Base-by-base conservation (phyloP, 2,888 invertebrate species). In the Calliphora vomitoria region DNA sequence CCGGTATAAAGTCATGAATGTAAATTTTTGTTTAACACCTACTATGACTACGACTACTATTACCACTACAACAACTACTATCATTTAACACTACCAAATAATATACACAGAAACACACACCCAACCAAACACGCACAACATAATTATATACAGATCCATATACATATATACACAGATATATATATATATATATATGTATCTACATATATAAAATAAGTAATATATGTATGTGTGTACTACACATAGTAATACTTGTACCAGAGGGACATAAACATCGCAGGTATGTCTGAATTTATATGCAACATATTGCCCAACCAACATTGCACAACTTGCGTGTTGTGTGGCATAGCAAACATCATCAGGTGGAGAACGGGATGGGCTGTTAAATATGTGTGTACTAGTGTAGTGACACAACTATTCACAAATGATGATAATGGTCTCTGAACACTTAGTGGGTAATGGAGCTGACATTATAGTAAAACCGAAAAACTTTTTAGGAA, bases 21-120 rank as follows among this genome's bases (percentile, higher is more conserved):
- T 71, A 85, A 81, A 84, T 85, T 87, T 83, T 87, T 88, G 78
- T 83, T 86, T 74, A 74, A 83, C 89, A 87, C 82, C 88, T 82
- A 84, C 84, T 72, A 66, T 25, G 41, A 44, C 72, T 64, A 55
- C 18, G 31, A 62, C 35, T 31, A 82, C 25, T 25, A 20, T 3
- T 72, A 83, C 82, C 64, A 64, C 25, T 11, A 38, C 38, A 13
- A 41, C 6, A 44, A 41, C 47, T 66, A 78, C 50, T 60, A 69
- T 13, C 47, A 72, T 78, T 78, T 72, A 58, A 50, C 47, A 68
- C 71, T 41, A 44, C 31, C 18, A 58, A 47, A 62, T 66, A 20
- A 31, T 47, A 18, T 3, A n/a, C n/a, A 35, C 4, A 15, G 8
- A 5, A 53, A 69, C 44, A 60, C 38, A 80, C 25, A 47, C 1